phyloP scores from a whole-genome alignment of 2,113 vertebrate genomes.

The Myotis brandtii region DNA sequence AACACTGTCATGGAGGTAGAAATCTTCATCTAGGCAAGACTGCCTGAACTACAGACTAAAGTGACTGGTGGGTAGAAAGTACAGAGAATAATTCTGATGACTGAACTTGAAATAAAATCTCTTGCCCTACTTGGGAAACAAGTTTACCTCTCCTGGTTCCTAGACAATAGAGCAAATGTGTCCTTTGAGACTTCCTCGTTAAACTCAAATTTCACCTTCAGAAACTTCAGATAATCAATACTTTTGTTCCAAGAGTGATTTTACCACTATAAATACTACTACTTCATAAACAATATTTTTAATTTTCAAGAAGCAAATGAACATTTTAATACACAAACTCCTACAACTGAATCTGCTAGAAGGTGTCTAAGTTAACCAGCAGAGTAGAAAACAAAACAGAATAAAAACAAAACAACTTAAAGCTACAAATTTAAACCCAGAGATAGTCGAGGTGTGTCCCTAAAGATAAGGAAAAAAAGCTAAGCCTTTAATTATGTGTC shows the following conservation, averaged over 20 bases:
- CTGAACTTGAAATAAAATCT: slow-evolving; percentile 73
- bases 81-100: slow-evolving; percentile 60
- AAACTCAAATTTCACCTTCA: slow-evolving; percentile 55
- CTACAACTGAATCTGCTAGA: slow-evolving; percentile 5
- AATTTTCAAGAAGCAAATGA: slow-evolving; percentile 51
- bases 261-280: slow-evolving; percentile 55
- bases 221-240: slow-evolving; percentile 72
- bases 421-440: slow-evolving; percentile 41
- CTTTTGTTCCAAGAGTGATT: slow-evolving; percentile 75
- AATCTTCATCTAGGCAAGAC: not conserved
- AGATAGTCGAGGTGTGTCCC: not conserved
- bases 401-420: not conserved
- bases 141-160: slow-evolving; percentile 51
- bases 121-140: slow-evolving; percentile 75
- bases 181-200: slow-evolving; percentile 63
- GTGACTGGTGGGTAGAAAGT: not conserved
- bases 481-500: not conserved
- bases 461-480: not conserved
- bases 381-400: not conserved
- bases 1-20: not conserved
- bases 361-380: not conserved
- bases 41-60: not conserved
- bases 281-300: slow-evolving; percentile 27
- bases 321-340: slow-evolving; percentile 20
- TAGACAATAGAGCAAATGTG: slow-evolving; percentile 44